Percentiles rank a stretch among this genome's conserved stretches.
phyloP scores from a whole-genome alignment of 2,113 vertebrate species.

The Potamarius usumacintae region DNA sequence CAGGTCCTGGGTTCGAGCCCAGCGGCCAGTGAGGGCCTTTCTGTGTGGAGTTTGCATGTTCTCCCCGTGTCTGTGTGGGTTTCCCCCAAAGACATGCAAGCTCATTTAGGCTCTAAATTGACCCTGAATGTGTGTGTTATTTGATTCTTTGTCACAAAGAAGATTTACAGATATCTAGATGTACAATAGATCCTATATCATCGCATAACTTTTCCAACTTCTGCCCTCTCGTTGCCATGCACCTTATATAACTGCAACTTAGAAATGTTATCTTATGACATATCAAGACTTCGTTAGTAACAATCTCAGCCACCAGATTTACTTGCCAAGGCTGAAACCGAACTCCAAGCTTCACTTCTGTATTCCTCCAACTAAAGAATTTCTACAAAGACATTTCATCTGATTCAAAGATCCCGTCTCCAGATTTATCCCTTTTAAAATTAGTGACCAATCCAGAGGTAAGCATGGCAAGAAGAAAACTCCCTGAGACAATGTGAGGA shows the following conservation, averaged over 20 bases:
- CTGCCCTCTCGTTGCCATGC: background rate
- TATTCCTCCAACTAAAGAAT: background rate
- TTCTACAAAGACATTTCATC: background rate
- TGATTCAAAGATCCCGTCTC: background rate
- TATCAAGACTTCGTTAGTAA: background rate
- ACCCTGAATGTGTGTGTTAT: too few relatives aligned
- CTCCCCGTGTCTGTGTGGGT: too few relatives aligned
- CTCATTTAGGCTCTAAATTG: too few relatives aligned
- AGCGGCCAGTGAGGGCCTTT: too few relatives aligned
- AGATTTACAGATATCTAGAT: too few relatives aligned
- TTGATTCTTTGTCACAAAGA: too few relatives aligned
- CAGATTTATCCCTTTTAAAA: background rate
- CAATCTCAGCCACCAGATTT: background rate
- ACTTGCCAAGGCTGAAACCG: background rate
- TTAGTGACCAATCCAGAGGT: background rate
- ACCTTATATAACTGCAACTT: background rate
- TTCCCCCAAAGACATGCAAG: too few relatives aligned
- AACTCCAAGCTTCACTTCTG: background rate
- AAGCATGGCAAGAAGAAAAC: background rate
- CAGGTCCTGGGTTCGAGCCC: too few relatives aligned
- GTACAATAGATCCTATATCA: background rate
- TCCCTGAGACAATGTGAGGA: background rate
- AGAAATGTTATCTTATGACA: background rate
- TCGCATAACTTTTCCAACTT: background rate
- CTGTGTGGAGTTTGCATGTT: too few relatives aligned